Evolutionary conservation across 2,888 invertebrate species (phyloP).

Genomic region (Melipona beecheii): DNA sequence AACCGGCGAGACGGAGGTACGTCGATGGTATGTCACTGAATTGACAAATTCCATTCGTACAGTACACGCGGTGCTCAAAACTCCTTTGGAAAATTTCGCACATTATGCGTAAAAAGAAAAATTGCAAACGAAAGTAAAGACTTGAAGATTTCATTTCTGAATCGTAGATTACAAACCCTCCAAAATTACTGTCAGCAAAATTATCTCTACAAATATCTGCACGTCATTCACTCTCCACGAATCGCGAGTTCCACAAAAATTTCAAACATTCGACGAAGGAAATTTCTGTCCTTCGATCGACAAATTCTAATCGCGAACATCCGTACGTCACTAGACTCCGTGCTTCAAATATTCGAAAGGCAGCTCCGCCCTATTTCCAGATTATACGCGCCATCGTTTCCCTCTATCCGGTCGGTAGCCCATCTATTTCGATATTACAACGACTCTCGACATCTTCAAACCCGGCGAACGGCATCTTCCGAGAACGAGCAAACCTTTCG

Average conservation of each 20-base stretch:
- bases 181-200: too few relatives aligned
- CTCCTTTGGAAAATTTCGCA: not conserved
- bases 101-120: not conserved
- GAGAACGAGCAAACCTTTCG: slow-evolving; percentile 45
- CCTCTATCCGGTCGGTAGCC: too few relatives aligned
- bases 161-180: too few relatives aligned
- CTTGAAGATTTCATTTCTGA: too few relatives aligned
- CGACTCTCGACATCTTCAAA: not conserved
- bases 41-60: not conserved
- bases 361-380: not conserved
- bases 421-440: slow-evolving; percentile 22
- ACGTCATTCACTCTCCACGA: too few relatives aligned
- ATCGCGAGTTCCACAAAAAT: too few relatives aligned
- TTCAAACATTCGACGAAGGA: not conserved
- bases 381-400: not conserved
- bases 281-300: not conserved
- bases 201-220: too few relatives aligned
- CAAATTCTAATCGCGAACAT: not conserved
- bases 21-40: not conserved
- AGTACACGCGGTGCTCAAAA: not conserved
- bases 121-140: not conserved
- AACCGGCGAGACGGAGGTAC: not conserved
- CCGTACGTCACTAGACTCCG: not conserved
- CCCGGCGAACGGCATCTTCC: slow-evolving; percentile 12
- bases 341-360: not conserved